Conservation (phyloP, 1,140 invertebrate genomes). For the Melipona quadrifasciata region DNA sequence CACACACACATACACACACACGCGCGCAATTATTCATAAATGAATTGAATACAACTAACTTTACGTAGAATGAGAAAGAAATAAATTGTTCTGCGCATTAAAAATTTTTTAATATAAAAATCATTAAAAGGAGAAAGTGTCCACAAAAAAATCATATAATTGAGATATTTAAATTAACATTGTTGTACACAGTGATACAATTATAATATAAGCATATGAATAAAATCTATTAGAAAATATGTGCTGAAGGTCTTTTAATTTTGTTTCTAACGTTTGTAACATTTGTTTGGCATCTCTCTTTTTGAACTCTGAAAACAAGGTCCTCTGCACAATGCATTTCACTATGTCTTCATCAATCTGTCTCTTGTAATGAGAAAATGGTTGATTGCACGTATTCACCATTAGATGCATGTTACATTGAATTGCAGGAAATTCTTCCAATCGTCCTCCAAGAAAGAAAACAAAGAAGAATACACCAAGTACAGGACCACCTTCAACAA, state of each 20-base stretch:
- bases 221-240: slow-evolving; percentile 83
- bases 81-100: slow-evolving; percentile 77
- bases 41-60: slow-evolving; percentile 76
- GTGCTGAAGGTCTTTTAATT: slow-evolving; percentile 73
- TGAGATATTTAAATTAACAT: slow-evolving; percentile 82
- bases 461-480: slow-evolving; percentile 72
- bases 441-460: slow-evolving; percentile 79
- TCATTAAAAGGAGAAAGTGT: slow-evolving; percentile 74
- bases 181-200: slow-evolving; percentile 83
- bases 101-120: slow-evolving; percentile 78
- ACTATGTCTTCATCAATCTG: slow-evolving; percentile 63
- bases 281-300: slow-evolving; percentile 48
- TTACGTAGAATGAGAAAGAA: slow-evolving; percentile 76
- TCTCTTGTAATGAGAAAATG: slow-evolving; percentile 51
- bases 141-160: slow-evolving; percentile 78
- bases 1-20: slow-evolving; percentile 70
- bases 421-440: slow-evolving; percentile 79
- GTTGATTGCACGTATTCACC: slow-evolving; percentile 63
- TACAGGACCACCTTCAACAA: slow-evolving; percentile 63
- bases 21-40: slow-evolving; percentile 76
- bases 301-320: slow-evolving; percentile 28
- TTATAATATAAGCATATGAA: slow-evolving; percentile 83
- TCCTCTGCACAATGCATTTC: slow-evolving; percentile 73
- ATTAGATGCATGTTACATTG: slow-evolving; percentile 73
- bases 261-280: slow-evolving; percentile 56